Evolutionary conservation across 2,888 invertebrate species (phyloP), one percentile per base, ranked within the genome.

Genomic region (Cosmia trapezina): DNA sequence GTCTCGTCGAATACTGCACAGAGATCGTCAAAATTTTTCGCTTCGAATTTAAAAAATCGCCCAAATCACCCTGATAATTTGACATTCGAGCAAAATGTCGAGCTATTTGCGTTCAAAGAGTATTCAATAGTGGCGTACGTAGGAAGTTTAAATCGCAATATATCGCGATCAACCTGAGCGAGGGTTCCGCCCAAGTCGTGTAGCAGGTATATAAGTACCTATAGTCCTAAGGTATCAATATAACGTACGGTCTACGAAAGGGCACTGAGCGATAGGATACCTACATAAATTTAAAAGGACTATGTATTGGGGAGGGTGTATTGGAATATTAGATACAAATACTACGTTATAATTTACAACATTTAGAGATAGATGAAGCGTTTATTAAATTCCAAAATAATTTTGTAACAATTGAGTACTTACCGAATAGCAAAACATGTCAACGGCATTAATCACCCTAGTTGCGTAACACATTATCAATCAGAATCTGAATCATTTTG

Each of bases 121-220:
- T 78, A 78, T 68, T 79, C 72, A 73, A 81, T 79, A 81, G 76
- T 80, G 81, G 72, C 77, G 78, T 53, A 7, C 77, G 78, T 53
- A 7, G 61, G 53, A 80, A 80, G 86, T 87, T 88, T 85, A 83
- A 81, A 76, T 78, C 78, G 80, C 80, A 86, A 89, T 89, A 87
- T 89, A 89, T 88, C 78, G 85, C 84, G 73, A 80, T 83, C 69
- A 83, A 86, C 80, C 79, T 66, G 84, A 68, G 69, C 71, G 62
- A 59, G 78, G 73, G 70, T 41, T 49, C 86, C 90, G 90, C 90
- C 90, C 87, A 83, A 83, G 80, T 78, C 90, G 17, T 90, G 90
- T 90, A 54, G 37, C 68, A 65, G 81, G 61, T 81, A 76, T 41
- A 61, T 61, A 62, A 4, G 53, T 61, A 41, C 37, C 17, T 37